Percentiles rank a stretch among this genome's conserved stretches.
Conservation (phyloP, 2,797 vertebrate genomes). For the Oreochromis mossambicus region DNA sequence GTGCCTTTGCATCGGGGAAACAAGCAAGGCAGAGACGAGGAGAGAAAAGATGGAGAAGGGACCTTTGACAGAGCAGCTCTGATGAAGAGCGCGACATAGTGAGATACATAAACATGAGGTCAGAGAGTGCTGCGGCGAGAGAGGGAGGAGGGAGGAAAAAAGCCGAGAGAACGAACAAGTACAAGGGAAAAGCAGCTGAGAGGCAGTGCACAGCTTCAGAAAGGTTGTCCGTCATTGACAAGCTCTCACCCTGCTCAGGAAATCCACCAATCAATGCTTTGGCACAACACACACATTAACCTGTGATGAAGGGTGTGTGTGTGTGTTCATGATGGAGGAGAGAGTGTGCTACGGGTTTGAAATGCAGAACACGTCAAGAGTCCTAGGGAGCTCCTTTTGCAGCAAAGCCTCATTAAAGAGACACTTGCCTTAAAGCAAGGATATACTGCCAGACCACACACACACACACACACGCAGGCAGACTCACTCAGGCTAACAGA, state of each 20-base stretch:
- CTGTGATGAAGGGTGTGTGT: neutral
- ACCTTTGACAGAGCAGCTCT: conserved; percentile 37
- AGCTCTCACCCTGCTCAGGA: conserved; percentile 54
- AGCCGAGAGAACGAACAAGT: neutral
- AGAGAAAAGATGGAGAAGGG: conserved; percentile 2
- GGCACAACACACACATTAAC: conserved; percentile 4
- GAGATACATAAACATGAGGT: conserved; percentile 69
- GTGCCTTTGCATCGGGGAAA: neutral
- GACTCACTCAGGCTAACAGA: conserved; percentile 9
- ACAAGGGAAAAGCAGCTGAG: neutral
- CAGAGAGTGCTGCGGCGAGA: conserved; percentile 43
- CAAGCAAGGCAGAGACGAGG: neutral
- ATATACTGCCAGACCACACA: conserved; percentile 69
- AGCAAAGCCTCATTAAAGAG: conserved; percentile 80
- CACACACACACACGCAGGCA: conserved; percentile 9
- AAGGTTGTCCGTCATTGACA: conserved; percentile 56
- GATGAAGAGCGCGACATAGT: conserved; percentile 28
- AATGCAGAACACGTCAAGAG: conserved; percentile 72
- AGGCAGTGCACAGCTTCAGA: conserved; percentile 39
- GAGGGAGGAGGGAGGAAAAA: neutral
- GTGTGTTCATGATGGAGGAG: neutral
- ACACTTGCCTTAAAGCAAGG: conserved; percentile 74
- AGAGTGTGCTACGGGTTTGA: conserved; percentile 39
- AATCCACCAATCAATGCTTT: conserved; percentile 48
- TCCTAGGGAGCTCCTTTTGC: conserved; percentile 68